phyloP scores from a whole-genome alignment of 2,888 invertebrate genomes.

The Lymantria dispar region DNA sequence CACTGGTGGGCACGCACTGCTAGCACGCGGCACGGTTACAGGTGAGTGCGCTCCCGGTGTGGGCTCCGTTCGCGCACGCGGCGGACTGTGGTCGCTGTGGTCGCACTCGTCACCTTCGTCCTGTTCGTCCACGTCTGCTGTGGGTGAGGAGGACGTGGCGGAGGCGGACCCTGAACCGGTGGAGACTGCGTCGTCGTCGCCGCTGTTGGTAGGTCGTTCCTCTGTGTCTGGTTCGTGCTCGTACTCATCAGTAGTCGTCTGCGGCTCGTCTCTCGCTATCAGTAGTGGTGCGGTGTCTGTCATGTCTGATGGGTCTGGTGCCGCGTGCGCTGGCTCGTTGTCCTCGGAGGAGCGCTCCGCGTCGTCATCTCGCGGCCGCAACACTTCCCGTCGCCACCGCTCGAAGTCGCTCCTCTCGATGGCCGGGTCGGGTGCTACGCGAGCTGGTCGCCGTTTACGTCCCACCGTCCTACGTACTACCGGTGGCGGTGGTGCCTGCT shows the following conservation, averaged over 20 bases:
- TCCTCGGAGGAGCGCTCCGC: constrained; percentile 52
- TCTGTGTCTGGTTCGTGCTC: constrained; percentile 37
- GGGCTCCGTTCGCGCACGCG: not conserved
- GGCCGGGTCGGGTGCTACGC: constrained; percentile 40
- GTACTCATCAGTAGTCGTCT: constrained; percentile 22
- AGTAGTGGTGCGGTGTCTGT: constrained; percentile 16
- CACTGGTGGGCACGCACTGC: not conserved
- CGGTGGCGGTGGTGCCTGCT: constrained; percentile 14
- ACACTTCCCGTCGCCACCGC: constrained; percentile 60
- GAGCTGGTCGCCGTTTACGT: constrained; percentile 35
- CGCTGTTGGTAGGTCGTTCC: constrained; percentile 32
- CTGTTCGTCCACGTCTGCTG: constrained; percentile 28
- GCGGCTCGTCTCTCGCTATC: constrained; percentile 12
- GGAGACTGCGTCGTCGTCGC: constrained; percentile 43
- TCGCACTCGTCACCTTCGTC: constrained; percentile 17
- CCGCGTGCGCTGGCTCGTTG: constrained; percentile 28
- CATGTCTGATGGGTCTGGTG: constrained; percentile 4
- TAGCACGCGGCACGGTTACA: not conserved
- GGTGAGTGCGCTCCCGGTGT: not conserved
- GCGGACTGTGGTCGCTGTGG: constrained; percentile 12
- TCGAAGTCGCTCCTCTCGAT: constrained; percentile 65
- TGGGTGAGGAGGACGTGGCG: constrained; percentile 38
- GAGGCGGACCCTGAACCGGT: constrained; percentile 43
- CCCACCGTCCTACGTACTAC: constrained; percentile 27
- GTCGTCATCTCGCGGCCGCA: constrained; percentile 46